Conservation (phyloP, 2,888 invertebrate genomes). For the Polydrusus pterygomalis region DNA sequence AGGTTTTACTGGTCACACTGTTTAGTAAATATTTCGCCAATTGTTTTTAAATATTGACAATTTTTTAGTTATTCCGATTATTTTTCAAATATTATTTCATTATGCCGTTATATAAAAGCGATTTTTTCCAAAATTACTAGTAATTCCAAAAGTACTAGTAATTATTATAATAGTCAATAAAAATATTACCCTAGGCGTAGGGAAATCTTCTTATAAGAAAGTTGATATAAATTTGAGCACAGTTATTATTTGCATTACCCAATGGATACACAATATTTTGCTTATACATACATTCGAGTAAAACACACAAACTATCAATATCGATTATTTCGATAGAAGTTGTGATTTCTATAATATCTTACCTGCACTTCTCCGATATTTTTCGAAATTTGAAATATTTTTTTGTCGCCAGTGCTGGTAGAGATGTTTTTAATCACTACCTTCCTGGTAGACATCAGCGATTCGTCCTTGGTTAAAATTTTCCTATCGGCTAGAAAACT, state of each 20-base stretch:
- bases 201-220: not conserved
- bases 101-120: no score
- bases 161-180: no score
- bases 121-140: no score
- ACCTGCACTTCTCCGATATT: slow-evolving; percentile 55
- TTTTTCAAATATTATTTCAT: no score
- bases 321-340: slow-evolving; percentile 1
- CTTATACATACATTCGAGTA: slow-evolving; percentile 15
- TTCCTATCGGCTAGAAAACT: slow-evolving; percentile 49
- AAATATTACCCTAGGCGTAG: no score
- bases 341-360: slow-evolving; percentile 30
- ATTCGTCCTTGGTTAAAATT: slow-evolving; percentile 46
- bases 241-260: not conserved
- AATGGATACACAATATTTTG: slow-evolving; percentile 25
- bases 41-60: no score
- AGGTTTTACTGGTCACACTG: no score
- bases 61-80: no score
- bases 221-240: not conserved
- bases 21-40: no score
- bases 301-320: slow-evolving; percentile 1
- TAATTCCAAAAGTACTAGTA: no score
- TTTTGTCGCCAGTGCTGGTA: slow-evolving; percentile 53
- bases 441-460: slow-evolving; percentile 45
- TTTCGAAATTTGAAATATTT: slow-evolving; percentile 53
- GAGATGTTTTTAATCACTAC: slow-evolving; percentile 54